A percentile compares a stretch with the other conserved stretches of the same genome.
These are phyloP conservation scores for Varecia variegata DNA, from an alignment of 2,797 vertebrate genomes.

Conservation along the genomic window DNA sequence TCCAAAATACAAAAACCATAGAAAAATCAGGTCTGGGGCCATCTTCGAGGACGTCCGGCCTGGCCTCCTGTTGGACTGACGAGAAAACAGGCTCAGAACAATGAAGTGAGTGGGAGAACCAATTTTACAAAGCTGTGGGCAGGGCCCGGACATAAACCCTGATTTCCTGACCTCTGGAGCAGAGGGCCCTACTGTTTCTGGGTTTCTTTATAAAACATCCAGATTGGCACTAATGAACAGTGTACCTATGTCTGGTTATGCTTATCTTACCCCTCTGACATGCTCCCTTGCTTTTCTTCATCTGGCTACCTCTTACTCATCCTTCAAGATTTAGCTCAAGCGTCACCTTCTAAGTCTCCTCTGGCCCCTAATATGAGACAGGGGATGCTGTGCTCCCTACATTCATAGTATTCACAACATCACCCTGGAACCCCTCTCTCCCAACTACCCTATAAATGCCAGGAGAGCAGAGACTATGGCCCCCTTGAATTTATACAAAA, in stretches of 20 bases:
- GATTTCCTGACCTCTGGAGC: not conserved
- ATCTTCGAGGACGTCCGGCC: not conserved
- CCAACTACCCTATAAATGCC: not conserved
- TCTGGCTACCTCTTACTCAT: not conserved
- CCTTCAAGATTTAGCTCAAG: not conserved
- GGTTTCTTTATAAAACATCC: not conserved
- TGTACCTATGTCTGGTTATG: fast-evolving
- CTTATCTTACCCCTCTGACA: not conserved
- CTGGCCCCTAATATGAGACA: not conserved
- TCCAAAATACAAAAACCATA: not conserved
- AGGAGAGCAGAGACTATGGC: not conserved
- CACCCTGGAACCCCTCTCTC: not conserved
- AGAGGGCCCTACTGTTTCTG: not conserved
- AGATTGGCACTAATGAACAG: not conserved
- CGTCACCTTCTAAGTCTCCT: not conserved
- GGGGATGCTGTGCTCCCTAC: not conserved
- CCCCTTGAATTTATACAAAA: not conserved
- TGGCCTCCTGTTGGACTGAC: not conserved
- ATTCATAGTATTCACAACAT: not conserved
- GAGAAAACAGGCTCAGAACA: not conserved
- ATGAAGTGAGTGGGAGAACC: not conserved
- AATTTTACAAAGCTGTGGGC: not conserved
- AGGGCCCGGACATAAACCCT: not conserved
- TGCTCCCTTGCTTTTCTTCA: not conserved
- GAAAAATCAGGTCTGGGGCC: not conserved